Conservation (phyloP, 2,888 invertebrate genomes). For the Agriotes lineatus region DNA sequence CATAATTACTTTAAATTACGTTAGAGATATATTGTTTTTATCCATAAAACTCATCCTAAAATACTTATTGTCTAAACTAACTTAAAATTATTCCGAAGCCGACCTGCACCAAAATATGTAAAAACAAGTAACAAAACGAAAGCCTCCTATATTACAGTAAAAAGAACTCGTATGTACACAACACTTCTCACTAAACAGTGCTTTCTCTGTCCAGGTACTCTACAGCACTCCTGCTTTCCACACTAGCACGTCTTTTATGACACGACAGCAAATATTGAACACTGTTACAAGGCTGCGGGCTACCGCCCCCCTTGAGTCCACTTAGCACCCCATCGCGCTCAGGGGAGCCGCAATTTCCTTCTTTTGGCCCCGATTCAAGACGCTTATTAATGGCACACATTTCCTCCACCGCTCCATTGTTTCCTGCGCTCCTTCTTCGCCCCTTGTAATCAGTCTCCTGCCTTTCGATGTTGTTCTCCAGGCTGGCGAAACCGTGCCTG, state of each 20-base stretch:
- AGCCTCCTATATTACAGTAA: conserved; percentile 14
- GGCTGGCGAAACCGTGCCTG: conserved; percentile 20
- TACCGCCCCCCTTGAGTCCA: conserved; percentile 4
- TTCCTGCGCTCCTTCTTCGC: conserved; percentile 3
- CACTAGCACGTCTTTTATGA: background rate
- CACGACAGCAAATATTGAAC: conserved; percentile 4
- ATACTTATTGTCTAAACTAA: too few species aligned
- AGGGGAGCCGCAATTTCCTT: conserved; percentile 17
- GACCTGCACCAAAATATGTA: conserved; percentile 12
- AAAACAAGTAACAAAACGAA: conserved; percentile 6
- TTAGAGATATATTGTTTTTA: too few species aligned
- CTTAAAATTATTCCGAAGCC: too few species aligned
- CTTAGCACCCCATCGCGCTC: conserved; percentile 1
- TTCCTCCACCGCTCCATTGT: conserved; percentile 10
- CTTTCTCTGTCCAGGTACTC: conserved; percentile 37
- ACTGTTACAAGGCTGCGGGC: conserved; percentile 19
- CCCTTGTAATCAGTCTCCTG: conserved; percentile 8
- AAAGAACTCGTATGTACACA: conserved; percentile 7
- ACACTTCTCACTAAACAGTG: conserved; percentile 27
- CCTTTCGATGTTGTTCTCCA: conserved; percentile 27
- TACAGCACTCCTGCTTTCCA: background rate
- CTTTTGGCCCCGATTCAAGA: conserved; percentile 11
- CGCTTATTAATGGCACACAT: conserved; percentile 10
- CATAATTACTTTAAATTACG: too few species aligned
- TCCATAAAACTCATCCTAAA: too few species aligned